phyloP scores from a whole-genome alignment of 2,797 vertebrate genomes.

The Sandelia bainsii region DNA sequence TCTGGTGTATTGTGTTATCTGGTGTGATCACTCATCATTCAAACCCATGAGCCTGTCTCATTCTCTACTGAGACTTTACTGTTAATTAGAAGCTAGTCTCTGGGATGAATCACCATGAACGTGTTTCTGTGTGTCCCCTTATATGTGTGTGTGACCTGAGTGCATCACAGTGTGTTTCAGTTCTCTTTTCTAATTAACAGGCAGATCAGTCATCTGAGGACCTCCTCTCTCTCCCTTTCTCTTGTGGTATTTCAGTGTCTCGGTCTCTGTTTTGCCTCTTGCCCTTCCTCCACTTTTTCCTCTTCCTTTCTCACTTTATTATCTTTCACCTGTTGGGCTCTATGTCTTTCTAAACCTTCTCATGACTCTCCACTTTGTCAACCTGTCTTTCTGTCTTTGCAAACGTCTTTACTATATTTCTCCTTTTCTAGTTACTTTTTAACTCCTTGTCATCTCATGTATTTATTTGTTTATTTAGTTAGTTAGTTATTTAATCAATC shows the following conservation, averaged over 20 bases:
- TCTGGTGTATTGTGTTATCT: slow-evolving; percentile 60
- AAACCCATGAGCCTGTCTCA: slow-evolving; percentile 73
- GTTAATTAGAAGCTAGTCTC: slow-evolving; percentile 81
- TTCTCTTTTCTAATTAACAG: slow-evolving; percentile 80
- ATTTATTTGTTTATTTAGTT: background rate
- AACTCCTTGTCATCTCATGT: too few relatives aligned
- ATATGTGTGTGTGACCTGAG: slow-evolving; percentile 38
- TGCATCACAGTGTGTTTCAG: slow-evolving; percentile 60
- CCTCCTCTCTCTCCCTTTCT: slow-evolving; percentile 52
- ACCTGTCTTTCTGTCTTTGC: slow-evolving; percentile 11
- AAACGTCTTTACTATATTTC: slow-evolving; percentile 13
- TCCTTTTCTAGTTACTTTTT: background rate
- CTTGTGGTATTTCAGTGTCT: slow-evolving; percentile 49
- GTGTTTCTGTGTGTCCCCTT: slow-evolving; percentile 62
- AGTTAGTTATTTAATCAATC: background rate
- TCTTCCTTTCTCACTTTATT: slow-evolving; percentile 19
- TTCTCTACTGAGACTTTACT: slow-evolving; percentile 78
- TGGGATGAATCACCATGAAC: slow-evolving; percentile 73
- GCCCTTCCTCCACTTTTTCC: slow-evolving; percentile 46
- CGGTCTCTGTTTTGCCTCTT: slow-evolving; percentile 30
- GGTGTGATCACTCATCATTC: slow-evolving; percentile 69
- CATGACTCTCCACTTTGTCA: slow-evolving; percentile 5
- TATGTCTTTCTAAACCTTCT: slow-evolving; percentile 17
- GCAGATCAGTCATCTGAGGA: slow-evolving; percentile 78
- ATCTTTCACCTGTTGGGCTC: slow-evolving; percentile 18